Conservation (phyloP, 2,888 invertebrate genomes). For the Zootermopsis nevadensis region DNA sequence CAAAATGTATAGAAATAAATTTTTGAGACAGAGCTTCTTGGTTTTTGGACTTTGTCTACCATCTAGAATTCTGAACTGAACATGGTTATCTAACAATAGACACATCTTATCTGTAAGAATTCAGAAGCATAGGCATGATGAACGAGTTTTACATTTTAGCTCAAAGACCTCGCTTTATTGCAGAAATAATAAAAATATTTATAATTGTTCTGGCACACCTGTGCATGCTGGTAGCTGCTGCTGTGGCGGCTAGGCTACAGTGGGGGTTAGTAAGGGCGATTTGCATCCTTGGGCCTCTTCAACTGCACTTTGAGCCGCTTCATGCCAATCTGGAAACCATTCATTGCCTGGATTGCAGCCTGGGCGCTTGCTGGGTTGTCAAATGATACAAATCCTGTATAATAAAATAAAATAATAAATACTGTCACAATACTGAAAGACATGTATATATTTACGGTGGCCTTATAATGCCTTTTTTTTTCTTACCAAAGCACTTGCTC, state of each 20-base stretch:
- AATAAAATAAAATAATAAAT: neutral
- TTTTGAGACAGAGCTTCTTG: no score
- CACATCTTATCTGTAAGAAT: no score
- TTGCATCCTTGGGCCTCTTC: slow-evolving; percentile 98
- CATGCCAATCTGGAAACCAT: slow-evolving; percentile 99
- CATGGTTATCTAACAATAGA: no score
- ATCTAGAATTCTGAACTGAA: no score
- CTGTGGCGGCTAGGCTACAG: slow-evolving; percentile 69
- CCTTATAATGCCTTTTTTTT: no score
- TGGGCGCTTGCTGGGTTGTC: slow-evolving; percentile 99
- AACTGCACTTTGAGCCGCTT: slow-evolving; percentile 99
- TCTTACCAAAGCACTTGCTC: slow-evolving; percentile 99
- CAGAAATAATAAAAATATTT: neutral
- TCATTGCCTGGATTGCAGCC: slow-evolving; percentile 99
- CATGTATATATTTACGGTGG: no score
- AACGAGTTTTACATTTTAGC: neutral
- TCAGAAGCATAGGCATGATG: no score
- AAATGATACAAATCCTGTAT: slow-evolving; percentile 97
- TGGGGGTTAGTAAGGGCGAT: slow-evolving; percentile 95
- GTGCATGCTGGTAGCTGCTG: slow-evolving; percentile 31
- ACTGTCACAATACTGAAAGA: no score
- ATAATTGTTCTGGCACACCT: neutral
- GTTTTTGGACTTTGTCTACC: no score
- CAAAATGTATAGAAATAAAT: no score
- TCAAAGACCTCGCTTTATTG: neutral